Conservation (phyloP, 37 sponge, comb jelly and placozoan species). For the Hormiphora californensis region DNA sequence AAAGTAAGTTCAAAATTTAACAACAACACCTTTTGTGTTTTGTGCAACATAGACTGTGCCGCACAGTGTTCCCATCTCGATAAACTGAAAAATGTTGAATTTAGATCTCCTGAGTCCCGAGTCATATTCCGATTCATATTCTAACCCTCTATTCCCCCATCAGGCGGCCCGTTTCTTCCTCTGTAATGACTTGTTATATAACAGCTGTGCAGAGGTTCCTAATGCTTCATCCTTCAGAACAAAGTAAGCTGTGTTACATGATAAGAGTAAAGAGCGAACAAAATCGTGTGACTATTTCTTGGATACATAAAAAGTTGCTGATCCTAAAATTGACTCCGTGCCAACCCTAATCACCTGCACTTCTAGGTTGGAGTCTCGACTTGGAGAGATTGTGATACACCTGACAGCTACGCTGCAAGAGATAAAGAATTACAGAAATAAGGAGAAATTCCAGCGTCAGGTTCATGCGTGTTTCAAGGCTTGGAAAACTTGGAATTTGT, state of each 20-base stretch:
- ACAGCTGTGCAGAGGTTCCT: slow-evolving; percentile 64
- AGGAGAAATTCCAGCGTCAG: slow-evolving; percentile 59
- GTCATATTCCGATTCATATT: no score
- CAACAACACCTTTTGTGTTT: no score
- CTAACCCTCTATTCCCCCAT: neutral
- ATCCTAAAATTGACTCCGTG: slow-evolving; percentile 64
- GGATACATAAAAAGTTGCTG: no score
- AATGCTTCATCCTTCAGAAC: slow-evolving; percentile 68
- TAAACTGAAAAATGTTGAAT: no score
- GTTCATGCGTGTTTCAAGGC: slow-evolving; percentile 71
- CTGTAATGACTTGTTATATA: slow-evolving; percentile 82
- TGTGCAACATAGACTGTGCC: no score
- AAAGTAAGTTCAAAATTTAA: slow-evolving; percentile 61
- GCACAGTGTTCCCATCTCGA: no score
- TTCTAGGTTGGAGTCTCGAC: neutral
- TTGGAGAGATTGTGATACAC: slow-evolving; percentile 27
- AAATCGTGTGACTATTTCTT: no score
- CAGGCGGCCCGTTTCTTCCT: slow-evolving; percentile 81
- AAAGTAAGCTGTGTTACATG: slow-evolving; percentile 62
- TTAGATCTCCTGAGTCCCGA: no score
- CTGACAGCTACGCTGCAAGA: neutral
- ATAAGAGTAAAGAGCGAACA: no score
- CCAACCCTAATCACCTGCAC: slow-evolving; percentile 67
- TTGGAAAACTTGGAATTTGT: slow-evolving; percentile 73
- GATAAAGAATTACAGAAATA: neutral